phyloP scores from a whole-genome alignment of 2,113 vertebrate genomes.

The Calidris pugnax region DNA sequence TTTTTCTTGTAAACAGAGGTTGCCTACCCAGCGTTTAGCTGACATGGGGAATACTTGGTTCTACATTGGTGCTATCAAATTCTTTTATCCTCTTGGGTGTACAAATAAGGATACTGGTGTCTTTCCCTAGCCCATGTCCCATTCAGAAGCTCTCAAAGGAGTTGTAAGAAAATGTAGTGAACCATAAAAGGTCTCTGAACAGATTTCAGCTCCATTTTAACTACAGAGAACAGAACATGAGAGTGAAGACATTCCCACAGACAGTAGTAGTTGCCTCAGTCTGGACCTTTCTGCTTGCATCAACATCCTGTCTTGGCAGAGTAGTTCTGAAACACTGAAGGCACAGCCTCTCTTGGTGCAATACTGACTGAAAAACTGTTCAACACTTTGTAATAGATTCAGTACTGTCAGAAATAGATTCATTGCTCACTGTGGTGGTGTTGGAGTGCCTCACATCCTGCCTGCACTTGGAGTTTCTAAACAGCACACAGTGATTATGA shows the following conservation, averaged over 20 bases:
- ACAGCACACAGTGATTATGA: background rate
- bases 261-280: background rate
- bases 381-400: background rate
- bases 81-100: background rate
- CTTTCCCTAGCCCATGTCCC: background rate
- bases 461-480: background rate
- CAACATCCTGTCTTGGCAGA: background rate
- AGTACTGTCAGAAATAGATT: background rate
- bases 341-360: background rate
- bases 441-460: background rate
- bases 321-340: background rate
- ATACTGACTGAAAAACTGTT: background rate
- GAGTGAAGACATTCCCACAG: background rate
- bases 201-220: background rate
- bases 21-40: background rate
- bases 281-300: background rate
- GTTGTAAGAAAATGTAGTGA: background rate
- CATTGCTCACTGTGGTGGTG: background rate
- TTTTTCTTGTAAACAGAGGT: background rate
- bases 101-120: background rate
- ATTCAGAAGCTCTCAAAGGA: background rate
- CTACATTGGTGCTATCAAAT: background rate
- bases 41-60: background rate
- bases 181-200: background rate
- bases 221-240: background rate